Base-by-base conservation (phyloP, 2,888 invertebrate genomes). In the Leptothorax acervorum region DNA sequence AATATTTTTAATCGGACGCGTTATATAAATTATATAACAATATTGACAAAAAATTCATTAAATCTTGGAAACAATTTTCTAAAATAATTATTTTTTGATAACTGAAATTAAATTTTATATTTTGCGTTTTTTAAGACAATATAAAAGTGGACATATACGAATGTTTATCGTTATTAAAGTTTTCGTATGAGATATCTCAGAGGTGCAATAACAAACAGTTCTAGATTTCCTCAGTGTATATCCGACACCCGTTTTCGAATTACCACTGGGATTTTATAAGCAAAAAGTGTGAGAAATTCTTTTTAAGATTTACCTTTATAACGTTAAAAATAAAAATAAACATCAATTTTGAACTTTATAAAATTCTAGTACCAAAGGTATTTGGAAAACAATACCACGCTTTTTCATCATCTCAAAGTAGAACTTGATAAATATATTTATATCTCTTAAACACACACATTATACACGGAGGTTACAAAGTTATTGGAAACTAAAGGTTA, bases 401-500 rank as follows among this genome's bases (percentile, higher is more conserved):
- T 42, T 57, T 57, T 42, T 42, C 23, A 57, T 57, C 15, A 28
- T 28, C 6, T 42, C 18, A 42, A 9, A 35, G 2, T 57, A 28
- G 18, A 39, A 28, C 2, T 45, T 60, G 8, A 9, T 74, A 45
- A 55, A 39, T 39, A 55, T n/a, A 45, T 55, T 68, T 53, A 55
- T 45, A 74, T 23, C 23, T 8, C 18, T 35, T 35, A 51, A 51
- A 51, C 12, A n/a, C 18, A 48, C 48, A 35, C 6, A 45, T 66
- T 42, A 28, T 68, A 15, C 48, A 65, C 42, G 9, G 9, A 9
- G 57, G 28, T 62, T 62, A 45, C n/a, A 45, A 74, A 60, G 18
- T 60, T 74, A 74, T 31, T 31, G 31, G 62, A 74, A 45, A 74
- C 42, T 15, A 76, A 39, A 76, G 65, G 51, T 53, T 39, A 63